phyloP scores from a whole-genome alignment of 2,888 invertebrate genomes.

The Aethes cnicana region DNA sequence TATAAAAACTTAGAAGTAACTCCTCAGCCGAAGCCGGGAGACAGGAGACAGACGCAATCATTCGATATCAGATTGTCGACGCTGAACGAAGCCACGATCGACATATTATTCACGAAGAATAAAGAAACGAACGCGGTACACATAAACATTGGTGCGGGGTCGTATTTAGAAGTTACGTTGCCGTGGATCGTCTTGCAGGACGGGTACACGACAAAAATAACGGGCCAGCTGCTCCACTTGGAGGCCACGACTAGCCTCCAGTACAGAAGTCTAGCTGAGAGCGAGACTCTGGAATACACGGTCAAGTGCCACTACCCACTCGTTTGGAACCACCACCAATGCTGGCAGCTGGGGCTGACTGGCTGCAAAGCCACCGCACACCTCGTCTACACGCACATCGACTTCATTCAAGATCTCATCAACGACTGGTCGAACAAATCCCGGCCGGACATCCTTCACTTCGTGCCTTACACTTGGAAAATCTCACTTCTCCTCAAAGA shows the following conservation, averaged over 20 bases:
- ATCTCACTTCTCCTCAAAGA: slow-evolving; percentile 95
- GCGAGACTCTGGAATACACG: slow-evolving; percentile 96
- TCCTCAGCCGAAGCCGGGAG: slow-evolving; percentile 92
- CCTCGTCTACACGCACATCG: slow-evolving; percentile 96
- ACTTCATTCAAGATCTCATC: slow-evolving; percentile 97
- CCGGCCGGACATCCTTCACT: slow-evolving; percentile 94
- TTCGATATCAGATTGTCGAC: slow-evolving; percentile 96
- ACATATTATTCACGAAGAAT: slow-evolving; percentile 96
- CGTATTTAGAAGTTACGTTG: slow-evolving; percentile 97
- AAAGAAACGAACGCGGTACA: slow-evolving; percentile 98
- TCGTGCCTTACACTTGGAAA: slow-evolving; percentile 98
- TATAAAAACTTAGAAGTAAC: slow-evolving; percentile 91
- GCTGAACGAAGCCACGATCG: slow-evolving; percentile 95
- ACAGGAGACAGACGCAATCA: slow-evolving; percentile 92
- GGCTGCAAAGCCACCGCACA: slow-evolving; percentile 97
- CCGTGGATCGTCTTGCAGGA: slow-evolving; percentile 95
- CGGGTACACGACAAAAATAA: slow-evolving; percentile 95
- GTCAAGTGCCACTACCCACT: slow-evolving; percentile 94
- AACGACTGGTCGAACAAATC: slow-evolving; percentile 98
- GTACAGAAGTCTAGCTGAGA: slow-evolving; percentile 95
- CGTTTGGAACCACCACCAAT: slow-evolving; percentile 97
- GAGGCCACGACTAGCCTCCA: slow-evolving; percentile 98
- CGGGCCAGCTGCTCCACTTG: slow-evolving; percentile 95
- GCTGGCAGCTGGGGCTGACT: slow-evolving; percentile 95
- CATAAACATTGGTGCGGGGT: slow-evolving; percentile 96